These are phyloP conservation scores for Ommatoiulus sabulosus DNA, from an alignment of 2,888 invertebrate genomes.

Conservation along the genomic window DNA sequence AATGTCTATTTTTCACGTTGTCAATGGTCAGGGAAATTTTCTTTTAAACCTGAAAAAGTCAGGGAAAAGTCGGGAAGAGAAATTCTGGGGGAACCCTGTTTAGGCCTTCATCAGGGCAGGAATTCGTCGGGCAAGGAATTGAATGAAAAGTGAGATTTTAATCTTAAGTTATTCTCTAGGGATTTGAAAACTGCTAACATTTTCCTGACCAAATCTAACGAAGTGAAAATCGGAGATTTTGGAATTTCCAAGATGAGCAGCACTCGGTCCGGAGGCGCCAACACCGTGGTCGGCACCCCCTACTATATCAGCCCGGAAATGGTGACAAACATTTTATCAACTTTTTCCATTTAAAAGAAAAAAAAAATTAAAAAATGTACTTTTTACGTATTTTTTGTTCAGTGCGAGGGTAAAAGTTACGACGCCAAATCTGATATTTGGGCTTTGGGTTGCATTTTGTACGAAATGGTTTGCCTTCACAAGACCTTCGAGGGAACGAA, in stretches of 20 bases:
- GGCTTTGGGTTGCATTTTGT: constrained; percentile 82
- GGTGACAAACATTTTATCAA: no score
- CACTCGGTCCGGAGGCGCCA: constrained; percentile 74
- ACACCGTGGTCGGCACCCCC: constrained; percentile 79
- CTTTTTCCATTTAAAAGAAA: no score
- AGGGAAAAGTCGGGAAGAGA: no score
- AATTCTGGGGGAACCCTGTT: no score
- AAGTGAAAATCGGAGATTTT: constrained; percentile 80
- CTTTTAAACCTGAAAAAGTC: no score
- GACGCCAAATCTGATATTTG: constrained; percentile 83
- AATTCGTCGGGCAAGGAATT: no score
- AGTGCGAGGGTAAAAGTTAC: constrained; percentile 82
- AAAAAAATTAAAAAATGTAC: no score
- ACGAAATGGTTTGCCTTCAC: constrained; percentile 79
- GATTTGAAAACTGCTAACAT: constrained; percentile 82
- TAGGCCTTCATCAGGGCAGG: no score
- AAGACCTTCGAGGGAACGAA: constrained; percentile 81
- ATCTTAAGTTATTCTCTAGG: no score
- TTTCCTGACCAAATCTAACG: constrained; percentile 76
- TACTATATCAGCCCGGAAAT: constrained; percentile 82
- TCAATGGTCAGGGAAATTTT: no score
- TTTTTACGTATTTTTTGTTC: constrained; percentile 47
- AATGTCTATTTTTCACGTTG: no score
- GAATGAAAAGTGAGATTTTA: no score
- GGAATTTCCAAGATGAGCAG: constrained; percentile 81